A percentile compares a stretch with the other conserved stretches of the same genome.
phyloP scores from a whole-genome alignment of 2,797 vertebrate genomes.

The Sebastes alutus region DNA sequence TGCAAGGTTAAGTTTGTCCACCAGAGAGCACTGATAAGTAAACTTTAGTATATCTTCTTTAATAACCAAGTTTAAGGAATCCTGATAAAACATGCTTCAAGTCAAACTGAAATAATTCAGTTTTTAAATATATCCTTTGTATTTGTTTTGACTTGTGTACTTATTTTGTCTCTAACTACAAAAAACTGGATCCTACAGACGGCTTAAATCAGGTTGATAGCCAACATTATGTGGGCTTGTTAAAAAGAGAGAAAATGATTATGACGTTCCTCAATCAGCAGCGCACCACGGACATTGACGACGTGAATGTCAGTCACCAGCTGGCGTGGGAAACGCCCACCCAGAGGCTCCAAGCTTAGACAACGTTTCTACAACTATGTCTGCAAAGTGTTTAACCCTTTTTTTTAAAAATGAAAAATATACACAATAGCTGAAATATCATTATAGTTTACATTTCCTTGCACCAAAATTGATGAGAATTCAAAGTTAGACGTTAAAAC shows the following conservation, averaged over 20 bases:
- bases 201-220: not conserved
- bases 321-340: not conserved
- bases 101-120: not conserved
- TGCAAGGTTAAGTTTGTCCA: too few species aligned
- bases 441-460: not conserved
- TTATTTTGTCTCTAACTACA: not conserved
- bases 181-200: not conserved
- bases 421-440: not conserved
- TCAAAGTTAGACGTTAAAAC: not conserved
- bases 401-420: not conserved
- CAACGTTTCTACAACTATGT: not conserved
- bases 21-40: not conserved
- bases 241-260: not conserved
- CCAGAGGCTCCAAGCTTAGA: not conserved
- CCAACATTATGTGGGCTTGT: conserved; percentile 9
- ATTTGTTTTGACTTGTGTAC: not conserved
- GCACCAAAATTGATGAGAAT: not conserved
- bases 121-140: not conserved
- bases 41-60: not conserved
- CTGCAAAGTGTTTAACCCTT: not conserved
- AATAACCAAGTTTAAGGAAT: not conserved
- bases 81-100: not conserved
- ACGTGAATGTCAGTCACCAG: not conserved
- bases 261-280: not conserved
- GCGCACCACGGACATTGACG: not conserved